Base-by-base conservation (phyloP, 1,140 invertebrate species). In the Diabrotica virgifera region DNA sequence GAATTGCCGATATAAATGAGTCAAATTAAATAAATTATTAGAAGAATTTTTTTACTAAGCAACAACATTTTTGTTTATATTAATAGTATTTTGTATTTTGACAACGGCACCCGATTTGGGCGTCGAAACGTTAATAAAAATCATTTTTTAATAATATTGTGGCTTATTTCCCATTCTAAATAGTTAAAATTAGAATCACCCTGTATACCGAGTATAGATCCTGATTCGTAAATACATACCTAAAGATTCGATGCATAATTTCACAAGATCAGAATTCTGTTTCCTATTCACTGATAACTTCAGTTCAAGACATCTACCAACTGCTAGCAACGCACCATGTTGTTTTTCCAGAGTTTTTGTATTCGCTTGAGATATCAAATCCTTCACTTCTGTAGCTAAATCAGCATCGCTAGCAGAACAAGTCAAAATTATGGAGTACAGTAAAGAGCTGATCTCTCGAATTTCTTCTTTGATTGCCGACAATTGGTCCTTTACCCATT, bases 381-480 rank as follows among this genome's bases (percentile, higher is more conserved):
- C 82, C 6, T 78, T 77, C 6, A 88, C 78, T 24, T 24, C 24
- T 24, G 24, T 24, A 36, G 83, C 82, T 12, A 77, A 80, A 50
- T 86, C 85, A 67, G 88, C 84, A 38, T 84, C 80, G 11, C 79
- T 73, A 53, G 81, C 73, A 6, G 79, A 72, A 2, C 81, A 38
- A 36, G 83, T 81, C 8, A 76, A 36, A n/a, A 91, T 83, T 40
- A 90, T 80, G 12, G 86, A 87, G 76, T 88, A 89, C 59, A 93
- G 81, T 63, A 87, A 81, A 2, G 90, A 85, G 5, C 86, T 84
- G 36, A 85, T 79, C 70, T 90, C 86, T 46, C 90, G 81, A n/a
- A 93, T 82, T 52, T 92, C 89, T 72, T 91, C 90, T 67, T 88
- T 87, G 7, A 84, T 86, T n/a, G 86, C 88, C 36, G 82, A 85